Evolutionary conservation across 2,113 vertebrate species (phyloP).

Genomic region (Anarrhichthys ocellatus): DNA sequence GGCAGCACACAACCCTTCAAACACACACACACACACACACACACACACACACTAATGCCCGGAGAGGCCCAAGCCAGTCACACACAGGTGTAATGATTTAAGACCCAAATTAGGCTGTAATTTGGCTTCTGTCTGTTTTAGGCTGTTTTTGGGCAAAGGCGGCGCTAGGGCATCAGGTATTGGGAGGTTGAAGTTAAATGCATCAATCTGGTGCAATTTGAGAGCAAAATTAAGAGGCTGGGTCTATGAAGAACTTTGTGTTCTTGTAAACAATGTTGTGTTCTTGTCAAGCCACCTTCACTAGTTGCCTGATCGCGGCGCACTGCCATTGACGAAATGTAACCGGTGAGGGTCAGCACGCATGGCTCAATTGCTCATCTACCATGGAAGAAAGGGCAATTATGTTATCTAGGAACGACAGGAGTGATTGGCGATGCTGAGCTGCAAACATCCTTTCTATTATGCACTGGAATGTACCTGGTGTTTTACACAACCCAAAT

Average conservation of each 20-base stretch:
- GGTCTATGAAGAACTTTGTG: background rate
- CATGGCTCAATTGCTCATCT: no score
- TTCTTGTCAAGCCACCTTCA: background rate
- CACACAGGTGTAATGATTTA: slow-evolving; percentile 86
- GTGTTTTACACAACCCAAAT: no score
- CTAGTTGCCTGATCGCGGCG: background rate
- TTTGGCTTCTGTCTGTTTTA: slow-evolving; percentile 81
- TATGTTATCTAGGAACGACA: no score
- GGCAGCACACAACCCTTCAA: slow-evolving; percentile 45
- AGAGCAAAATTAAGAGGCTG: background rate
- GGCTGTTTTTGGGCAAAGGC: slow-evolving; percentile 47
- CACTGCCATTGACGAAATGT: no score
- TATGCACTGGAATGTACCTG: no score
- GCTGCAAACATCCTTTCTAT: no score
- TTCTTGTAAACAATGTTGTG: background rate
- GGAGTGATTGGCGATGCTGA: no score
- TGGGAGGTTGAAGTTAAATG: background rate
- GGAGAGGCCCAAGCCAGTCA: slow-evolving; percentile 83
- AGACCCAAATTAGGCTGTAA: slow-evolving; percentile 84
- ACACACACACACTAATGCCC: slow-evolving; percentile 65
- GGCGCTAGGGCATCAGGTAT: background rate
- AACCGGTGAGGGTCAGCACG: no score
- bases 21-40: slow-evolving; percentile 35
- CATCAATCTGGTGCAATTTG: background rate
- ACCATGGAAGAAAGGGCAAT: no score